These are phyloP conservation scores for Oikopleura dioica DNA, from an alignment of 23 tunicate genomes.

Conservation along the genomic window DNA sequence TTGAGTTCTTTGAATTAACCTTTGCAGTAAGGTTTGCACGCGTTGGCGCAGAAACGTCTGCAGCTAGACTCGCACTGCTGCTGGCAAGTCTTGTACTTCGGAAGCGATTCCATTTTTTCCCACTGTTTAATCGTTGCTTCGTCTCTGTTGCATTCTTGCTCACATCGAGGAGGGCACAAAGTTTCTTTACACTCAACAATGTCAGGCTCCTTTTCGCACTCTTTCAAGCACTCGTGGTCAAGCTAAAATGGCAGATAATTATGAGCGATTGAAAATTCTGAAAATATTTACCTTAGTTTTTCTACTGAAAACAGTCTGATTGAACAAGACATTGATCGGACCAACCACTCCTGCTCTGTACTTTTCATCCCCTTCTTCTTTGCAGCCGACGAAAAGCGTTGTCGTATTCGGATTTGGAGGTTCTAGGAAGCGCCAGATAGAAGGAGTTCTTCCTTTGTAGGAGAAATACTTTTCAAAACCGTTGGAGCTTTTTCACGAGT, in stretches of 20 bases:
- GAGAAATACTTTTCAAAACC: too few species aligned
- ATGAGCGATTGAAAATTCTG: too few species aligned
- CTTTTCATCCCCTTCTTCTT: too few species aligned
- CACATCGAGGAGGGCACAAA: background rate
- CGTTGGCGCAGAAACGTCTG: background rate
- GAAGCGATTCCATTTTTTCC: background rate
- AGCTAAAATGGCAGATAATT: too few species aligned
- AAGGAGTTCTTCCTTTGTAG: too few species aligned
- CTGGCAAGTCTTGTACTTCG: background rate
- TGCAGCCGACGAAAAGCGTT: too few species aligned
- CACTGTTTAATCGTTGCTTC: background rate
- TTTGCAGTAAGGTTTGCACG: background rate
- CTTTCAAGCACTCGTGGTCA: background rate
- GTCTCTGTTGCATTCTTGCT: background rate
- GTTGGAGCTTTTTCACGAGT: too few species aligned
- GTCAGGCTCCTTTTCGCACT: background rate
- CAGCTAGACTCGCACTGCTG: background rate
- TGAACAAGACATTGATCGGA: background rate
- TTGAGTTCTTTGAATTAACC: background rate
- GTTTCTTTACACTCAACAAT: background rate
- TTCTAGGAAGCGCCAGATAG: too few species aligned
- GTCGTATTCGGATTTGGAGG: too few species aligned
- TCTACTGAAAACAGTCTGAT: background rate
- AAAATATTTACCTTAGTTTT: background rate
- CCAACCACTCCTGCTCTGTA: background rate